These are phyloP conservation scores for Pseudopodoces humilis DNA, from an alignment of 2,113 vertebrate genomes.

Conservation along the genomic window DNA sequence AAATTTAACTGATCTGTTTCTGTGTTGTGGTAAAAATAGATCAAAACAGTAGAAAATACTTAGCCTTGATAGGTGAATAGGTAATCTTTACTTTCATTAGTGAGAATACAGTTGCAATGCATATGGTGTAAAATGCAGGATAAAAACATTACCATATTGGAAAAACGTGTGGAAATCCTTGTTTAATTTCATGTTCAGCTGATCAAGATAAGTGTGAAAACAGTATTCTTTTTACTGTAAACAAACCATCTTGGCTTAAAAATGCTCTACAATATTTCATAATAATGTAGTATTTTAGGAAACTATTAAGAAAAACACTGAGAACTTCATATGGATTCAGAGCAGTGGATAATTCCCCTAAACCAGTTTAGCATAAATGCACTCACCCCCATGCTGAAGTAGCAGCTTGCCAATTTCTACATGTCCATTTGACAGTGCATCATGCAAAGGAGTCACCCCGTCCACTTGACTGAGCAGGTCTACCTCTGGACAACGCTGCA, in stretches of 20 bases:
- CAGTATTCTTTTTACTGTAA: constrained; percentile 50
- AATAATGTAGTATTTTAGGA: constrained; percentile 2
- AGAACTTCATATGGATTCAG: not conserved
- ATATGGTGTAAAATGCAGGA: constrained; percentile 18
- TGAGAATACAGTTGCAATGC: constrained; percentile 17
- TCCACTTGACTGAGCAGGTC: constrained; percentile 87
- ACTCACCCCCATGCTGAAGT: constrained; percentile 87
- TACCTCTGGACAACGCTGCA: constrained; percentile 85
- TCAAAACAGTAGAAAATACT: constrained; percentile 46
- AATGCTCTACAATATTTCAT: constrained; percentile 27
- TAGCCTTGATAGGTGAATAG: not conserved
- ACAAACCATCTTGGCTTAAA: constrained; percentile 44
- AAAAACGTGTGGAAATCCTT: constrained; percentile 15
- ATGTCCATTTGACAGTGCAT: constrained; percentile 88
- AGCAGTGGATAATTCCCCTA: constrained; percentile 52
- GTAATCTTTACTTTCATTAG: constrained; percentile 35
- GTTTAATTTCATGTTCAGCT: constrained; percentile 25
- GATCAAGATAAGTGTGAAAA: constrained; percentile 28
- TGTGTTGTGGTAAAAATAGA: not conserved
- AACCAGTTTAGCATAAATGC: constrained; percentile 57
- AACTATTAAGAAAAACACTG: constrained; percentile 14
- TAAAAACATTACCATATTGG: not conserved
- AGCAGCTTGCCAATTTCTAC: constrained; percentile 90
- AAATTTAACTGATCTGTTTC: constrained; percentile 17
- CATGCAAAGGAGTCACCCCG: constrained; percentile 92